Evolutionary conservation across 2,797 vertebrate genomes (phyloP), one percentile per base, ranked within the genome.

Genomic region (Trichosurus vulpecula): DNA sequence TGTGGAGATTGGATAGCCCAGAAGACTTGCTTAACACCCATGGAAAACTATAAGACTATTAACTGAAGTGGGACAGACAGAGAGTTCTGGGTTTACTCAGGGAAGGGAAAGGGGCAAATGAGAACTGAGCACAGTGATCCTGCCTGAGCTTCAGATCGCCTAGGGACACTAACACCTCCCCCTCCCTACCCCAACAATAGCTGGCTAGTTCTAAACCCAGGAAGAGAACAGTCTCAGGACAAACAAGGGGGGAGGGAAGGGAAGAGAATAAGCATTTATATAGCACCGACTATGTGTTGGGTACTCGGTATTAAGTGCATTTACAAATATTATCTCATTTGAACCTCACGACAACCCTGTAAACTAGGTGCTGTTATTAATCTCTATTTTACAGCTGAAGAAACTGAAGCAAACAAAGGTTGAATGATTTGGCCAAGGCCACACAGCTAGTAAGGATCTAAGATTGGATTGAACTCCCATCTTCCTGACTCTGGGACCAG

Each of bases 51-150:
- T 19, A 74, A 74, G 66, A 74, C 56, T 57, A 57, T 27, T 57
- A 57, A 57, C 54, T 30, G 56, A 57, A 57, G 29, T 16, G 5
- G 96, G 89, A 94, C 74, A 94, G 57, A 91, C 66, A 95, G 93
- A 66, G 94, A 96, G 56, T 74, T 74, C 66, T 74, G 66, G 66
- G n/a, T 9, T 74, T 41, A 16, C n/a, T 41, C 66, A 74, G 19
- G 19, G n/a, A 74, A 41, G 10, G n/a, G 66, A 74, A 2, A 22
- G 0, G 6, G 66, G 19, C 66, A 41, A 41, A 74, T 74, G 16
- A 74, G 66, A 74, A 74, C n/a, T 74, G 35, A 74, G 66, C 66
- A 74, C 66, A 41, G 66, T 41, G 4, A 31, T 30, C 66, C 0
- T 92, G 92, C 52, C 92, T 29, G 41, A 4, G 90, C n/a, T 31